Evolutionary conservation across 2,888 invertebrate species (phyloP).

Genomic region (Drosophila austrosaltans): DNA sequence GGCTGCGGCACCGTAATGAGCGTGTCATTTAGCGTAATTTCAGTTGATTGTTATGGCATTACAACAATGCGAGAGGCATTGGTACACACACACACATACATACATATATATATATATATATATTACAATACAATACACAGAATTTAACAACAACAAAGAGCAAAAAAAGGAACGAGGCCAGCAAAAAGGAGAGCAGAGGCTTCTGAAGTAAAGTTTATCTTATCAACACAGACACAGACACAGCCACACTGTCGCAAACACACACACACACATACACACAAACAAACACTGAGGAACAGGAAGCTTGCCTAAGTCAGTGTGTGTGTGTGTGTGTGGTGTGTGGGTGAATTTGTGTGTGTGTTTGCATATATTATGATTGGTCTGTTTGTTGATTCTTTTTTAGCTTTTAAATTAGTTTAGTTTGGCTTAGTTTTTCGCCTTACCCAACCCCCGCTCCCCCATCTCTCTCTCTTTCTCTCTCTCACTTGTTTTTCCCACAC

Average conservation of each 20-base stretch:
- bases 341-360: constrained; percentile 26
- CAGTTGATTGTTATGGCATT: constrained; percentile 75
- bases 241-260: constrained; percentile 10
- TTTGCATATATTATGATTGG: constrained; percentile 57
- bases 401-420: constrained; percentile 31
- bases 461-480: too few relatives aligned
- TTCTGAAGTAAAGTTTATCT: constrained; percentile 62
- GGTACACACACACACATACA: constrained; percentile 22
- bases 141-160: constrained; percentile 33
- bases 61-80: constrained; percentile 49
- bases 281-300: constrained; percentile 11
- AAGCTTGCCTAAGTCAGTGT: constrained; percentile 7
- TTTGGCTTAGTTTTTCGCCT: constrained; percentile 19
- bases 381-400: constrained; percentile 34
- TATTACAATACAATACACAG: constrained; percentile 5
- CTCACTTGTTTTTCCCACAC: too few relatives aligned
- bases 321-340: constrained; percentile 15
- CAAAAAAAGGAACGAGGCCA: constrained; percentile 28
- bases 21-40: constrained; percentile 78
- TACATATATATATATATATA: constrained; percentile 22
- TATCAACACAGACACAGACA: constrained; percentile 61
- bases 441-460: not conserved
- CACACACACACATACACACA: not conserved
- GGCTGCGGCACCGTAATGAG: constrained; percentile 63
- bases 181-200: not conserved